These are phyloP conservation scores for Omphaloscelis lunosa DNA, from an alignment of 2,888 invertebrate species.

Conservation along the genomic window DNA sequence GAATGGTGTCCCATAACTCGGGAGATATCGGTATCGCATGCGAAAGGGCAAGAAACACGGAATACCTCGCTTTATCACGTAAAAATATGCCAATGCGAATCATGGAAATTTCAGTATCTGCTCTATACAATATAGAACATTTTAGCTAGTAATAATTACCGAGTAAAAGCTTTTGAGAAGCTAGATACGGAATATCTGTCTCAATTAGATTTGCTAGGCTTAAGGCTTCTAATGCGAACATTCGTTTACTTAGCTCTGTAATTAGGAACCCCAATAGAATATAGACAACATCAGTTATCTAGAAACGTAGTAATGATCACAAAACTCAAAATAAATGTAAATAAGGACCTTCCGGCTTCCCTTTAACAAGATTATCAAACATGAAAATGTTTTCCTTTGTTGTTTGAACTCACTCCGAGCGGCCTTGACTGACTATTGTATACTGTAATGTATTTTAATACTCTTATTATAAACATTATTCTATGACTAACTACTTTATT, in stretches of 20 bases:
- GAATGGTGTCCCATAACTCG: slow-evolving; percentile 3
- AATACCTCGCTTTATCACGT: slow-evolving; percentile 1
- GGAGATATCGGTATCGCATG: slow-evolving; percentile 4
- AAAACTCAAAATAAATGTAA: slow-evolving; percentile 10
- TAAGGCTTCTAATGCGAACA: not conserved
- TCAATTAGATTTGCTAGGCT: not conserved
- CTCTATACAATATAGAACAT: not conserved
- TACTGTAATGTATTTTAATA: slow-evolving; percentile 40
- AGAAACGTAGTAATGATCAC: not conserved
- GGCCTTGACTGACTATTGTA: slow-evolving; percentile 43
- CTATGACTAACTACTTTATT: slow-evolving; percentile 17
- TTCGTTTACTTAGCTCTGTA: slow-evolving; percentile 20
- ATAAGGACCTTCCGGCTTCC: slow-evolving; percentile 6
- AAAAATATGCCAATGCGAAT: not conserved
- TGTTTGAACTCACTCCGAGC: slow-evolving; percentile 38
- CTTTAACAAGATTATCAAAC: slow-evolving; percentile 37
- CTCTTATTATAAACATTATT: slow-evolving; percentile 14
- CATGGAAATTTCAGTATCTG: slow-evolving; percentile 3
- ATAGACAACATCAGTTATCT: not conserved
- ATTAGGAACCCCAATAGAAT: not conserved
- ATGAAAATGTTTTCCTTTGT: slow-evolving; percentile 49
- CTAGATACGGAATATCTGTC: not conserved
- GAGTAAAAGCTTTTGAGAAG: not conserved
- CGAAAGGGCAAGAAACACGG: not conserved
- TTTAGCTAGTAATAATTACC: not conserved